Conservation (phyloP, 1,140 invertebrate species). For the Drosophila chauvacae region DNA sequence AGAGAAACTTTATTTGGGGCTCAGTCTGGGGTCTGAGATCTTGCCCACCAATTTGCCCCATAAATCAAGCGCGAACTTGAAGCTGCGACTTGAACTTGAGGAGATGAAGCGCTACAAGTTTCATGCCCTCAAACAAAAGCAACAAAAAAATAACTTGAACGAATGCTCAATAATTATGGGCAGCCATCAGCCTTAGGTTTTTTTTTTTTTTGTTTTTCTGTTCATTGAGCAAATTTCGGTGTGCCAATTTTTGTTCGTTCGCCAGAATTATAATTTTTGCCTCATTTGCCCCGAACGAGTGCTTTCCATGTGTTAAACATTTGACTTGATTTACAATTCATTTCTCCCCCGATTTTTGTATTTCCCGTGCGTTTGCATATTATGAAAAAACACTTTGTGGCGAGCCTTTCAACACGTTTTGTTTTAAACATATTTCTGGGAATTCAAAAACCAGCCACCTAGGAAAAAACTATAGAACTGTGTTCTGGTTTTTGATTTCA, state of each 20-base stretch:
- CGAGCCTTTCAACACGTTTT: conserved; percentile 65
- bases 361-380: conserved; percentile 44
- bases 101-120: conserved; percentile 71
- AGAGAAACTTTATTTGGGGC: conserved; percentile 46
- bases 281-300: conserved; percentile 29
- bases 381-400: conserved; percentile 61
- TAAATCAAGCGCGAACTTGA: conserved; percentile 46
- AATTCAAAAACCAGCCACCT: conserved; percentile 30
- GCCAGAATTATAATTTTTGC: conserved; percentile 50
- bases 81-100: conserved; percentile 49
- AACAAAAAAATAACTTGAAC: background rate
- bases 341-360: conserved; percentile 10
- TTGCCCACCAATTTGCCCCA: conserved; percentile 24
- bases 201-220: conserved; percentile 34
- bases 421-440: conserved; percentile 35
- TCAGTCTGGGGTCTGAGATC: conserved; percentile 10
- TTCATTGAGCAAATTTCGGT: conserved; percentile 58
- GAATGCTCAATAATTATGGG: conserved; percentile 65
- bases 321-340: conserved; percentile 72
- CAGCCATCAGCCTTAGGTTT: conserved; percentile 29
- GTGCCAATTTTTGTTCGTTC: conserved; percentile 29
- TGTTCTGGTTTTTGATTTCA: background rate
- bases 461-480: background rate
- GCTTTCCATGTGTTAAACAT: conserved; percentile 74
- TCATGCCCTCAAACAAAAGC: conserved; percentile 38